Evolutionary conservation across 1,140 invertebrate species (phyloP).

Genomic region (Euura lappo): DNA sequence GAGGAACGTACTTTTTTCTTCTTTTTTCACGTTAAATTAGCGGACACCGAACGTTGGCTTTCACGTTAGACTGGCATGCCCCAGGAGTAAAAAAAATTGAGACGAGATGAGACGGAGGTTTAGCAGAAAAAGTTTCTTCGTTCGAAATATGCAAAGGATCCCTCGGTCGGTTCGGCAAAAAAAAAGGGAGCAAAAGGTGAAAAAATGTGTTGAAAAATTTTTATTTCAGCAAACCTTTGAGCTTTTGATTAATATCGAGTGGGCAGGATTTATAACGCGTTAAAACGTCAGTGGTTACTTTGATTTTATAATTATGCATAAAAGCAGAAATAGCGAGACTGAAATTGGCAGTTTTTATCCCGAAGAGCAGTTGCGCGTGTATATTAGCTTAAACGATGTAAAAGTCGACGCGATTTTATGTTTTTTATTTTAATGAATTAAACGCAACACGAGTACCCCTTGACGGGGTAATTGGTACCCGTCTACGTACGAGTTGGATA

Average conservation of each 20-base stretch:
- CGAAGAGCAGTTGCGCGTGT: no score
- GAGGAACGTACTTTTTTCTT: constrained; percentile 13
- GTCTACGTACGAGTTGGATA: neutral
- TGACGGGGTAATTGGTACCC: neutral
- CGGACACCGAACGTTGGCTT: constrained; percentile 10
- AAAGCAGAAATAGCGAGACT: neutral
- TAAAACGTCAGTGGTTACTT: neutral
- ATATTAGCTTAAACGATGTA: neutral
- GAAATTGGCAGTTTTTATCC: neutral
- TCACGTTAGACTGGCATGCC: neutral
- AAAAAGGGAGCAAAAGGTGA: no score
- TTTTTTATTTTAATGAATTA: neutral
- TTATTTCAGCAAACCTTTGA: neutral
- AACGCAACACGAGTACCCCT: neutral
- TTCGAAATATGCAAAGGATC: neutral
- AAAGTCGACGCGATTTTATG: neutral
- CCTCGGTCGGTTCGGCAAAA: constrained; percentile 27
- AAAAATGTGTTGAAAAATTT: constrained; percentile 36
- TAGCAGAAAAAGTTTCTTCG: constrained; percentile 1
- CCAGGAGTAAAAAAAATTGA: neutral
- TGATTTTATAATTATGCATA: neutral
- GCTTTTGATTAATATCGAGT: neutral
- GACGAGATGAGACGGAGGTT: constrained; percentile 1
- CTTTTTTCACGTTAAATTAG: constrained; percentile 37
- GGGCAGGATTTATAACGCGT: neutral